These are phyloP conservation scores for Pogonus chalceus DNA, from an alignment of 1,140 invertebrate genomes.

Conservation along the genomic window DNA sequence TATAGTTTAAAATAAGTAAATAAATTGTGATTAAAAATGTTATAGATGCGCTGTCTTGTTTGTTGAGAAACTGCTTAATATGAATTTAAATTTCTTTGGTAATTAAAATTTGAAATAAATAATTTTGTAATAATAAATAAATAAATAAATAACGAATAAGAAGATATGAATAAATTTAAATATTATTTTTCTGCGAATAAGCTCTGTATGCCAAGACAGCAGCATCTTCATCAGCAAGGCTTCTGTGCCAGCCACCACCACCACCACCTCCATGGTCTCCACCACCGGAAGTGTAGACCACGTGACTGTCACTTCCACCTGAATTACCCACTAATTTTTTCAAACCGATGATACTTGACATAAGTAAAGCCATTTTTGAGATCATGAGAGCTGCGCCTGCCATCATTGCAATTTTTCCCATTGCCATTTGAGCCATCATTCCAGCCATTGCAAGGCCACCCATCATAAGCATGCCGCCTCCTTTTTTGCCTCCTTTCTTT, in stretches of 20 bases:
- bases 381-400: conserved; percentile 56
- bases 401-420: conserved; percentile 55
- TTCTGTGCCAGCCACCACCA: conserved; percentile 42
- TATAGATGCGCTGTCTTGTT: neutral
- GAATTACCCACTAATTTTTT: conserved; percentile 47
- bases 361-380: conserved; percentile 53
- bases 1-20: neutral
- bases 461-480: conserved; percentile 46
- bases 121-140: conserved; percentile 9
- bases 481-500: conserved; percentile 36
- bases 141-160: conserved; percentile 9
- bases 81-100: neutral
- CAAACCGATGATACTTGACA: conserved; percentile 52
- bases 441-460: conserved; percentile 52
- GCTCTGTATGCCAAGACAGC: conserved; percentile 10
- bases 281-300: conserved; percentile 44
- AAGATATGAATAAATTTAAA: neutral
- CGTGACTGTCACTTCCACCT: conserved; percentile 41
- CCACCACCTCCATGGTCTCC: conserved; percentile 25
- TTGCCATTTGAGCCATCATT: conserved; percentile 53
- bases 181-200: neutral
- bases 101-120: neutral
- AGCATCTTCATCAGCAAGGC: conserved; percentile 32
- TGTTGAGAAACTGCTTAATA: neutral
- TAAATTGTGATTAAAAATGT: neutral